These are phyloP conservation scores for Pluvialis apricaria DNA, from an alignment of 2,113 vertebrate genomes.

Conservation along the genomic window DNA sequence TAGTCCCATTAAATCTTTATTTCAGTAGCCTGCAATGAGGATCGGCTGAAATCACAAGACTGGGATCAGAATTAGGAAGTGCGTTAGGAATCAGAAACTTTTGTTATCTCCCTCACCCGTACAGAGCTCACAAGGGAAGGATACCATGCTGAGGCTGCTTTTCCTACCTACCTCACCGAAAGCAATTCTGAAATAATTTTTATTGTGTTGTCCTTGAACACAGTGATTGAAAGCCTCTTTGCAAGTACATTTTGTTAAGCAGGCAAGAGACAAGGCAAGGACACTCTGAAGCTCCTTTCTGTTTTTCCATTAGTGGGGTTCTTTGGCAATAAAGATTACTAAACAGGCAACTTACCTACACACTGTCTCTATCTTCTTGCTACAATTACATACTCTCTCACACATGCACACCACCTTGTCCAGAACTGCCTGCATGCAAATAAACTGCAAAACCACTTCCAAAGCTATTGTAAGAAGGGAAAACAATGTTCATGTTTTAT, in stretches of 20 bases:
- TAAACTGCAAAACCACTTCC: not conserved
- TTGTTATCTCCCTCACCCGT: not conserved
- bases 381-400: not conserved
- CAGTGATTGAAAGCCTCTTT: not conserved
- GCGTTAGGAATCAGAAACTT: not conserved
- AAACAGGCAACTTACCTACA: not conserved
- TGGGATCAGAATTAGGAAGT: not conserved
- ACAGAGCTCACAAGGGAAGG: not conserved
- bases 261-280: not conserved
- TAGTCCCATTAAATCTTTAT: not conserved
- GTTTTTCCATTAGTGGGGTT: not conserved
- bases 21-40: not conserved
- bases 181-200: not conserved
- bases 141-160: not conserved
- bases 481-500: not conserved
- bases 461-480: not conserved
- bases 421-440: not conserved
- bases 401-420: not conserved
- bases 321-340: not conserved
- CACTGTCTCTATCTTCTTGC: not conserved
- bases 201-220: not conserved
- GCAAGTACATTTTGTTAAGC: not conserved
- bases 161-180: not conserved
- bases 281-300: not conserved
- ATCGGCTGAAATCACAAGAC: not conserved